These are phyloP conservation scores for Callionymus lyra DNA, from an alignment of 2,113 vertebrate genomes.

Conservation along the genomic window DNA sequence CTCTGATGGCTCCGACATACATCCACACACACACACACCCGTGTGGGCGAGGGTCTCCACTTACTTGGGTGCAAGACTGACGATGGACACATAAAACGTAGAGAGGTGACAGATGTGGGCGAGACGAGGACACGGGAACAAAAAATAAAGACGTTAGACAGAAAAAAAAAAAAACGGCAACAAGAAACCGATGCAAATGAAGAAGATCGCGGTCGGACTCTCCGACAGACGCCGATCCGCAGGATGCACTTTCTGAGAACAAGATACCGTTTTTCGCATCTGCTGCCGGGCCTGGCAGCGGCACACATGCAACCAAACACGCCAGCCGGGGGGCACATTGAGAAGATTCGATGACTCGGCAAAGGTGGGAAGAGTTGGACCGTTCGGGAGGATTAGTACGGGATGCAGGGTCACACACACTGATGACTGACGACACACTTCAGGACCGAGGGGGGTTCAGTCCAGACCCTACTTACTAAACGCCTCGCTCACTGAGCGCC, in stretches of 20 bases:
- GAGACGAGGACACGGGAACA: conserved; percentile 36
- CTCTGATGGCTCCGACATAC: too few relatives aligned
- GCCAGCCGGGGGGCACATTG: conserved; percentile 34
- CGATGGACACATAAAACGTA: conserved; percentile 61
- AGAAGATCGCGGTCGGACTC: conserved; percentile 19
- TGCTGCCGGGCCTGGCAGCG: conserved; percentile 42
- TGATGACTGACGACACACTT: conserved; percentile 24
- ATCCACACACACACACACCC: too few relatives aligned
- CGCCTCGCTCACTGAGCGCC: conserved; percentile 35
- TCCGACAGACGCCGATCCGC: conserved; percentile 25
- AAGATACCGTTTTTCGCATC: conserved; percentile 44
- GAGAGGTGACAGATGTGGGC: conserved; percentile 23
- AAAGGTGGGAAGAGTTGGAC: conserved; percentile 16
- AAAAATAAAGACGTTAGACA: conserved; percentile 24
- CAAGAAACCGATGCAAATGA: conserved; percentile 33
- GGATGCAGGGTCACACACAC: conserved; percentile 40
- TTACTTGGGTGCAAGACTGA: conserved; percentile 89
- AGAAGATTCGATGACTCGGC: conserved; percentile 8
- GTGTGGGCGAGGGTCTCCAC: conserved; percentile 20
- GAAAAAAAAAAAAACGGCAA: conserved; percentile 21
- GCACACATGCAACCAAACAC: conserved; percentile 61
- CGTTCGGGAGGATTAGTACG: conserved; percentile 19
- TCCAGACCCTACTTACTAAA: conserved; percentile 38
- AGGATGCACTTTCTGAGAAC: conserved; percentile 50
- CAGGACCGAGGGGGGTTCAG: conserved; percentile 16